Evolutionary conservation across 2,113 vertebrate genomes (phyloP).

Genomic region (Tragelaphus strepsiceros): DNA sequence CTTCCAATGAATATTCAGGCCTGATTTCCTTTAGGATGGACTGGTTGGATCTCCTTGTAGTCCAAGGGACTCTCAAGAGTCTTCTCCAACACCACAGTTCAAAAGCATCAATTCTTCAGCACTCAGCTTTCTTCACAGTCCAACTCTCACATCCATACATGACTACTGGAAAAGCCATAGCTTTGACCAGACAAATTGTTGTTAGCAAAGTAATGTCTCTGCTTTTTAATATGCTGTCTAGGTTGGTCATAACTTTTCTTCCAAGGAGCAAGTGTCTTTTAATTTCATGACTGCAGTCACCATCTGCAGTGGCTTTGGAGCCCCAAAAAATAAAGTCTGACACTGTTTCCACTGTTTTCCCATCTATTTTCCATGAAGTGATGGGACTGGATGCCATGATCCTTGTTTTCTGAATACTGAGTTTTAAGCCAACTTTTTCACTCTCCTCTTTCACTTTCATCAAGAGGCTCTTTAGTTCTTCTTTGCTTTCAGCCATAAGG

Average conservation of each 20-base stretch:
- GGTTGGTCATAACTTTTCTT: background rate
- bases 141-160: background rate
- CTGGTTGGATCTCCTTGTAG: background rate
- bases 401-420: background rate
- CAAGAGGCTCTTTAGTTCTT: background rate
- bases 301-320: background rate
- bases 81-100: background rate
- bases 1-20: background rate
- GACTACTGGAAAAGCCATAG: background rate
- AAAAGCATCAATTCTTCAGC: background rate
- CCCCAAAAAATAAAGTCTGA: fast-evolving
- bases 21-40: background rate
- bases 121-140: background rate
- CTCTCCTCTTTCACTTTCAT: background rate
- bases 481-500: background rate
- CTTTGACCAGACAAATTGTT: background rate
- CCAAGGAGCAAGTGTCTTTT: background rate
- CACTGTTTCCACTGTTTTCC: background rate
- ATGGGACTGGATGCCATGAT: background rate
- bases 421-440: background rate
- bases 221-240: background rate
- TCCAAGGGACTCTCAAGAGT: background rate
- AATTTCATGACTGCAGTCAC: background rate
- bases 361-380: background rate
- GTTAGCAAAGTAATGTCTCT: background rate